Conservation (phyloP, 1,140 invertebrate genomes). For the Tetragonula clypearis region DNA sequence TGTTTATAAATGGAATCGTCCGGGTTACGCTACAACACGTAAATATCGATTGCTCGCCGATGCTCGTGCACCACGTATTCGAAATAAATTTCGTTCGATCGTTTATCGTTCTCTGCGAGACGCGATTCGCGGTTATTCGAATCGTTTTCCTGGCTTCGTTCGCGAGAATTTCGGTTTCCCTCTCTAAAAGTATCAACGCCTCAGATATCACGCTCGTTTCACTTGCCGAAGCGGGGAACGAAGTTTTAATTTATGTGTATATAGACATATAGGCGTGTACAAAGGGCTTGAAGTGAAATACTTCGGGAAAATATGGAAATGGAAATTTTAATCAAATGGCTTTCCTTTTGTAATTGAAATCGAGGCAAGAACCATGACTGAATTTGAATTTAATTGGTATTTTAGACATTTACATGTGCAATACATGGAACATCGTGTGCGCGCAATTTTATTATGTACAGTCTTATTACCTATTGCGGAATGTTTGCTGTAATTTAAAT, state of each 20-base stretch:
- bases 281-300: not conserved
- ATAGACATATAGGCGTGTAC: too few relatives aligned
- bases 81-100: conserved; percentile 25
- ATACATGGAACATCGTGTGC: too few relatives aligned
- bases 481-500: too few relatives aligned
- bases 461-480: too few relatives aligned
- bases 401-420: not conserved
- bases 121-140: not conserved
- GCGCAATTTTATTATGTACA: too few relatives aligned
- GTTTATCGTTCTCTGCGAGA: not conserved
- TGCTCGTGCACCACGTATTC: not conserved
- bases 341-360: not conserved
- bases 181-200: too few relatives aligned
- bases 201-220: too few relatives aligned
- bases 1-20: conserved; percentile 62
- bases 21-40: conserved; percentile 4
- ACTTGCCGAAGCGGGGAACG: not conserved
- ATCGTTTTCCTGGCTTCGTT: not conserved
- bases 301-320: not conserved
- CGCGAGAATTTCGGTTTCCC: too few relatives aligned
- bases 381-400: not conserved
- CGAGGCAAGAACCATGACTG: too few relatives aligned
- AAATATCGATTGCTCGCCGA: conserved; percentile 42
- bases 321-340: not conserved
- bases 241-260: not conserved